Conservation (phyloP, 2,797 vertebrate species). For the Neopelma chrysocephalum region DNA sequence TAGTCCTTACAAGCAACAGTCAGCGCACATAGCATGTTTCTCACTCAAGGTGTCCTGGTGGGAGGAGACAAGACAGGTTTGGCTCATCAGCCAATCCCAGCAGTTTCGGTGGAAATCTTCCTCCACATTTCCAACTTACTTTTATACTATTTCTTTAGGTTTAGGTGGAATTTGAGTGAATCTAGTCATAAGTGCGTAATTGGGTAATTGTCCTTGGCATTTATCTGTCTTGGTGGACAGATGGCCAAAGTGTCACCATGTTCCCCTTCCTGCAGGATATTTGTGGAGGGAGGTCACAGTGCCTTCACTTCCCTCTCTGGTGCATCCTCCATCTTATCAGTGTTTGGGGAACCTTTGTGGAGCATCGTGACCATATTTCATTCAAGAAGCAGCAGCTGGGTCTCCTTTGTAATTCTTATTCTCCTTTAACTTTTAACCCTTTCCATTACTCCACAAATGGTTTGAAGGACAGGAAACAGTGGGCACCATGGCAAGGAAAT, state of each 20-base stretch:
- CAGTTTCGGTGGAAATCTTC: neutral
- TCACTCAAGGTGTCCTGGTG: neutral
- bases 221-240: neutral
- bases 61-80: neutral
- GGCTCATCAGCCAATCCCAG: neutral
- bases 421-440: neutral
- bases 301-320: neutral
- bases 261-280: neutral
- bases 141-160: neutral
- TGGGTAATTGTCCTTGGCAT: neutral
- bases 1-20: neutral
- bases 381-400: neutral
- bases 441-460: neutral
- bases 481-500: too few relatives aligned
- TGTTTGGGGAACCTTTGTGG: neutral
- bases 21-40: neutral
- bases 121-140: neutral
- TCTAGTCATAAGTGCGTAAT: neutral
- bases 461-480: too few relatives aligned
- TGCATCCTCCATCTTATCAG: neutral
- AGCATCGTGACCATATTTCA: neutral
- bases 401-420: neutral
- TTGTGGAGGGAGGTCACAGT: neutral
- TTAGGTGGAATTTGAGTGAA: neutral
- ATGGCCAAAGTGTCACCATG: neutral